These are phyloP conservation scores for Cryptoprocta ferox DNA, from an alignment of 2,797 vertebrate genomes.

Conservation along the genomic window DNA sequence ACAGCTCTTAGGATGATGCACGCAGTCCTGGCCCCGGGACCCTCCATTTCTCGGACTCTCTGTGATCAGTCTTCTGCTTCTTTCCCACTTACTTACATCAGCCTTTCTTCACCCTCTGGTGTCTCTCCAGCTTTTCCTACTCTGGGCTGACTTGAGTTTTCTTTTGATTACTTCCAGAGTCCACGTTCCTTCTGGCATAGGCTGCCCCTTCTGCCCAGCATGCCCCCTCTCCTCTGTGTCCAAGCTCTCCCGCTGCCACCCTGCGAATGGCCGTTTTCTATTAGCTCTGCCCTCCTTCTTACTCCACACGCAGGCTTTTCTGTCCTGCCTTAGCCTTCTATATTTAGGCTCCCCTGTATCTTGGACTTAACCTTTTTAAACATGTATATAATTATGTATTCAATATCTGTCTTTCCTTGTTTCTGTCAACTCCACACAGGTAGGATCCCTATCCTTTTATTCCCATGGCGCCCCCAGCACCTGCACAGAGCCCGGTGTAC, in stretches of 20 bases:
- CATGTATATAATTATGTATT: background rate
- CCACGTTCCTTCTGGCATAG: too few species aligned
- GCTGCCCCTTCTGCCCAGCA: too few species aligned
- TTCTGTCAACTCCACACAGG: too few species aligned
- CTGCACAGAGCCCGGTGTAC: accelerated
- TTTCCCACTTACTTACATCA: background rate
- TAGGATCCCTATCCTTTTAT: accelerated
- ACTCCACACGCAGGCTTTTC: too few species aligned
- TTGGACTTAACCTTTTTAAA: background rate
- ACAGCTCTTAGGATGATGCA: accelerated
- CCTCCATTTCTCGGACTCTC: background rate
- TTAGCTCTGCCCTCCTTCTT: too few species aligned
- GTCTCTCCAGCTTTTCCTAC: background rate
- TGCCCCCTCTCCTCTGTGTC: background rate
- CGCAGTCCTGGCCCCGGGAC: background rate
- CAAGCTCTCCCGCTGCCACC: too few species aligned
- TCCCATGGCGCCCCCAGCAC: too few species aligned
- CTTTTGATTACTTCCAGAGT: background rate
- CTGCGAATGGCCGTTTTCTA: accelerated
- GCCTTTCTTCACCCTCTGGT: background rate
- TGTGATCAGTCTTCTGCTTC: accelerated
- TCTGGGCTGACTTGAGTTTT: too few species aligned
- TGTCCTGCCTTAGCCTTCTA: background rate
- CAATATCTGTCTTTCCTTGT: background rate
- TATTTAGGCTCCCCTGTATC: too few species aligned